Percentiles rank a stretch among this genome's conserved stretches.
Conservation (phyloP, 2,888 invertebrate species). For the Sericinus montela region DNA sequence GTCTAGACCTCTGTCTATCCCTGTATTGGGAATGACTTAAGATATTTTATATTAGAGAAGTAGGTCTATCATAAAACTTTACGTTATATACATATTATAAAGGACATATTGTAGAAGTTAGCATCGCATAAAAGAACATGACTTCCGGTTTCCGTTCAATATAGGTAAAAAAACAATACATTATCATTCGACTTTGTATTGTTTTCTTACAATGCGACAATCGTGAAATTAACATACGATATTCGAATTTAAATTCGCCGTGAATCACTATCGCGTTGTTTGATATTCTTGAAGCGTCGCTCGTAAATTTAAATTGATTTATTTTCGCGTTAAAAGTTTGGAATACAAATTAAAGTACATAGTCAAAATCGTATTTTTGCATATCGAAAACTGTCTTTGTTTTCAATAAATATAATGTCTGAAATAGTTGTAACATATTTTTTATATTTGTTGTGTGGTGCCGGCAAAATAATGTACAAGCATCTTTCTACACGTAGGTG, state of each 20-base stretch:
- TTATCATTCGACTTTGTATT: conserved; percentile 27
- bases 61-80: no score
- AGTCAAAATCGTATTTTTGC: no score
- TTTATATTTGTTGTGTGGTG: no score
- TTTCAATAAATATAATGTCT: no score
- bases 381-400: no score
- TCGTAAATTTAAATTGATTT: conserved; percentile 10
- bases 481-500: no score
- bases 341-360: conserved; percentile 9
- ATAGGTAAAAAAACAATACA: conserved; percentile 5
- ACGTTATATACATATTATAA: no score
- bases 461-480: no score
- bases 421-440: no score
- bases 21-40: no score
- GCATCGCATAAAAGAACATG: background rate
- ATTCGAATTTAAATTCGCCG: conserved; percentile 22
- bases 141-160: conserved; percentile 10
- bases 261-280: conserved; percentile 21
- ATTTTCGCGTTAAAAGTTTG: conserved; percentile 1
- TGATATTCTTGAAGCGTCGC: conserved; percentile 10
- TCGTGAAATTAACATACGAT: conserved; percentile 20
- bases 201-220: conserved; percentile 24
- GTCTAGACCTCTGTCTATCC: no score
- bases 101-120: background rate
- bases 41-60: no score